Evolutionary conservation across 1,140 invertebrate species (phyloP).

Genomic region (Orchesella cincta): DNA sequence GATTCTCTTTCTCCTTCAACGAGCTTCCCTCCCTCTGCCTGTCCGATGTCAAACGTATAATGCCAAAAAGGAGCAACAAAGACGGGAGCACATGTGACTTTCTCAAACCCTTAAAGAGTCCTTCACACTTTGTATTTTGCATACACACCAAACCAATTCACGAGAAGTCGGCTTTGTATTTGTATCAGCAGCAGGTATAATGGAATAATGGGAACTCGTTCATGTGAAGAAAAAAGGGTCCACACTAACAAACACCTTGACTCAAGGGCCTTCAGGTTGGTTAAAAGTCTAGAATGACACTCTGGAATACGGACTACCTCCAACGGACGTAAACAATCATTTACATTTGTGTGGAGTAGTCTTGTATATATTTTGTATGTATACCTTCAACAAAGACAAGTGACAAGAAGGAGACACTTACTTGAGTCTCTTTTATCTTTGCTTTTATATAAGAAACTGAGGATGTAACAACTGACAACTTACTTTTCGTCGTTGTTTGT

Average conservation of each 20-base stretch:
- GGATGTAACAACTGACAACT: too few species aligned
- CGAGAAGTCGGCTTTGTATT: not conserved
- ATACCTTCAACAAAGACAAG: too few species aligned
- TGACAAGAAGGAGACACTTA: too few species aligned
- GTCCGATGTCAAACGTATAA: not conserved
- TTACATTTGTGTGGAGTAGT: conserved; percentile 11
- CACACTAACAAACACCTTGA: not conserved
- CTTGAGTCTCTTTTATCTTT: too few species aligned
- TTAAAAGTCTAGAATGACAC: not conserved
- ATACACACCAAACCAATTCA: not conserved
- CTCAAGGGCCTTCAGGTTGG: not conserved
- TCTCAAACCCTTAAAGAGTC: conserved; percentile 14
- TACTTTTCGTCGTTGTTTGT: too few species aligned
- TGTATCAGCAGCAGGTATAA: too few species aligned
- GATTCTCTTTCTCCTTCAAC: not conserved
- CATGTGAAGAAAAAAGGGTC: not conserved
- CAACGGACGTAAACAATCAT: not conserved
- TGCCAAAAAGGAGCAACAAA: not conserved
- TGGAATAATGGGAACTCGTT: not conserved
- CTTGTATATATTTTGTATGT: not conserved
- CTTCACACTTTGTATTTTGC: conserved; percentile 10
- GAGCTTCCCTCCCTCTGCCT: not conserved
- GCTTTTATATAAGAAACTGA: too few species aligned
- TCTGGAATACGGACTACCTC: conserved; percentile 7
- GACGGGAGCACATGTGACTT: conserved; percentile 9